phyloP scores from a whole-genome alignment of 2,797 vertebrate genomes.

The Molothrus aeneus region DNA sequence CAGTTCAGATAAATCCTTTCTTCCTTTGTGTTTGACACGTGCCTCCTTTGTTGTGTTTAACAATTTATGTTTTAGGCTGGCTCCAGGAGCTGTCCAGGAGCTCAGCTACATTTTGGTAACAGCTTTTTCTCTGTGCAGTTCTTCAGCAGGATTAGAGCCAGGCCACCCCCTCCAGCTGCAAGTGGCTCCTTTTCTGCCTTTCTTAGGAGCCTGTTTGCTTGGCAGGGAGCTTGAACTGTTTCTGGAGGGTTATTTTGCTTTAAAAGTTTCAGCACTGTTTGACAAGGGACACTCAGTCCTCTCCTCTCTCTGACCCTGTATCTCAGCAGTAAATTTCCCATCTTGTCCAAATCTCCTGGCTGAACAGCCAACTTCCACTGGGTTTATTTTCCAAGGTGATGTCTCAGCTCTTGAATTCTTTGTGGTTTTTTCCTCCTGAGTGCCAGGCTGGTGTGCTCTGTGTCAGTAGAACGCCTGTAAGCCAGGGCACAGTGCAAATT shows the following conservation, averaged over 20 bases:
- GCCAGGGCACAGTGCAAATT: not conserved
- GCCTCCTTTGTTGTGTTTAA: not conserved
- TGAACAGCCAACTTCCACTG: not conserved
- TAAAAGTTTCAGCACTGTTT: not conserved
- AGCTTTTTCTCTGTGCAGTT: not conserved
- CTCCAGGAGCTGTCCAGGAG: not conserved
- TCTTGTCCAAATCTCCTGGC: not conserved
- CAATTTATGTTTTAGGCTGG: not conserved
- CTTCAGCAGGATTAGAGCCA: not conserved
- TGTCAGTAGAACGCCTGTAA: not conserved
- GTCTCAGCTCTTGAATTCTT: not conserved
- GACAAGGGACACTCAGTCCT: not conserved
- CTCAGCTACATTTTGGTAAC: not conserved
- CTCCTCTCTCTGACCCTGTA: not conserved
- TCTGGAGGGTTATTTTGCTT: not conserved
- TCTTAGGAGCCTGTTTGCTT: not conserved
- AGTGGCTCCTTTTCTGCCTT: not conserved
- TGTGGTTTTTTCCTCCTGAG: not conserved
- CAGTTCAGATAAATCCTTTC: not conserved
- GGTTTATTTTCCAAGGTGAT: not conserved
- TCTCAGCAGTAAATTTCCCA: not conserved
- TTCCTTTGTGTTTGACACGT: not conserved
- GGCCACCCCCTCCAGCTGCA: not conserved
- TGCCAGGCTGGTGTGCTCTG: not conserved
- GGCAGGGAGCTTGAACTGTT: not conserved